phyloP scores from a whole-genome alignment of 2,888 invertebrate genomes.

The Vesta saturnalis region DNA sequence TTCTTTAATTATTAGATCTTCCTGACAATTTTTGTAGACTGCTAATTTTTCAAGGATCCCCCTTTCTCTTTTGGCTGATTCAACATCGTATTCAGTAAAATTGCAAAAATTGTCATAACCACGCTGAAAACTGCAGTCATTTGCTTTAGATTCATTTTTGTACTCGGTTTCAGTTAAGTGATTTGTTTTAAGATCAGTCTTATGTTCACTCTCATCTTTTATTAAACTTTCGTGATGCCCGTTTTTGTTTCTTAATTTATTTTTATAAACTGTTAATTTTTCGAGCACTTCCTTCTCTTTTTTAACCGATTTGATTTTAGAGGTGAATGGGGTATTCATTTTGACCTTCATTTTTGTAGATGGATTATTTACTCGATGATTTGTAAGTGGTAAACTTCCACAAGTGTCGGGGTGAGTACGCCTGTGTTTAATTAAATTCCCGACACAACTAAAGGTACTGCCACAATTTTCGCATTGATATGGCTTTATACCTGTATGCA shows the following conservation, averaged over 20 bases:
- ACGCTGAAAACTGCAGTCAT: too few species aligned
- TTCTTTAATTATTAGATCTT: too few species aligned
- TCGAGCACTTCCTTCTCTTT: conserved; percentile 40
- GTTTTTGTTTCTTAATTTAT: conserved; percentile 14
- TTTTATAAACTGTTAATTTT: conserved; percentile 40
- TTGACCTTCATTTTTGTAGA: conserved; percentile 53
- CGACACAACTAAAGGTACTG: conserved; percentile 63
- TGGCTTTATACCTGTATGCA: conserved; percentile 64
- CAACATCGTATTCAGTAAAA: too few species aligned
- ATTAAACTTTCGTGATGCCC: not conserved
- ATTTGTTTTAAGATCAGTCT: not conserved
- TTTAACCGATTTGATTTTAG: conserved; percentile 47
- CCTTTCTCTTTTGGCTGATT: too few species aligned
- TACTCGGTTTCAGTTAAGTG: not conserved
- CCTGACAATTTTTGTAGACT: too few species aligned
- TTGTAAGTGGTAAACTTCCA: conserved; percentile 56
- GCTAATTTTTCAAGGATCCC: too few species aligned
- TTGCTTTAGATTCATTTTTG: not conserved
- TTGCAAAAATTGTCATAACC: too few species aligned
- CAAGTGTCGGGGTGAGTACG: conserved; percentile 62
- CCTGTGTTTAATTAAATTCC: conserved; percentile 64
- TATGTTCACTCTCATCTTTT: not conserved
- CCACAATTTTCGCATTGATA: conserved; percentile 63
- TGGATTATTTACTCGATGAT: conserved; percentile 53
- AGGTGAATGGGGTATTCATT: conserved; percentile 53